Base-by-base conservation (phyloP, 2,113 vertebrate species). In the Apteryx owenii region DNA sequence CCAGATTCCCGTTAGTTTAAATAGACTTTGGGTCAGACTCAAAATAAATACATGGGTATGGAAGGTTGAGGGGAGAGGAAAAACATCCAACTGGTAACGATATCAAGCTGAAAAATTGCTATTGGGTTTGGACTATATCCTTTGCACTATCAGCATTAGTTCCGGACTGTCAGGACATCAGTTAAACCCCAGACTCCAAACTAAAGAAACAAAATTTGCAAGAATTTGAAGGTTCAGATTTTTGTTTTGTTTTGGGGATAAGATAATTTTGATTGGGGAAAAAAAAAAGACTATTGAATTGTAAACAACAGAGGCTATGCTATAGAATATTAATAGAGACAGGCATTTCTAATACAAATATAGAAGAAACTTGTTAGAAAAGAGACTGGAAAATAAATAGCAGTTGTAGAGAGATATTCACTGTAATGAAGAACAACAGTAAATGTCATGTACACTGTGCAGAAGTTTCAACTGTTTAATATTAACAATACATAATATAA, bases 301-400 rank as follows among this genome's bases (percentile, higher is more conserved):
- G 13, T 78, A 84, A 95, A 72, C 33, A 84, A 65, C 78, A 46
- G 80, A 64, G 7, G 16, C 38, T 64, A 7, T 92, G 64, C 33
- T 68, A 64, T 14, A 87, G 61, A 72, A 64, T 70, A 71, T 40
- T 83, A 93, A 89, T 38, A 71, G 40, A 85, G 33, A 79, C 16
- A 61, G 54, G 28, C n/a, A 88, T 93, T 88, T 91, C 60, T 40
- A 92, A 61, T 80, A 88, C 54, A 93, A 93, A 90, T 70, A 36
- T 19, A 94, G 62, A 88, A 88, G 25, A 88, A 94, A 84, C 60
- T 88, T 40, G 66, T 97, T 93, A 83, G 76, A 8, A 80, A 76
- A 90, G 73, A n/a, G 7, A 53, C 12, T 92, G 76, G 42, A 92
- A 91, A 93, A 85, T 68, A 94, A 95, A 81, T 70, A 93, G 48